Base-by-base conservation (phyloP, 2,113 vertebrate genomes). In the Triplophysa rosa region DNA sequence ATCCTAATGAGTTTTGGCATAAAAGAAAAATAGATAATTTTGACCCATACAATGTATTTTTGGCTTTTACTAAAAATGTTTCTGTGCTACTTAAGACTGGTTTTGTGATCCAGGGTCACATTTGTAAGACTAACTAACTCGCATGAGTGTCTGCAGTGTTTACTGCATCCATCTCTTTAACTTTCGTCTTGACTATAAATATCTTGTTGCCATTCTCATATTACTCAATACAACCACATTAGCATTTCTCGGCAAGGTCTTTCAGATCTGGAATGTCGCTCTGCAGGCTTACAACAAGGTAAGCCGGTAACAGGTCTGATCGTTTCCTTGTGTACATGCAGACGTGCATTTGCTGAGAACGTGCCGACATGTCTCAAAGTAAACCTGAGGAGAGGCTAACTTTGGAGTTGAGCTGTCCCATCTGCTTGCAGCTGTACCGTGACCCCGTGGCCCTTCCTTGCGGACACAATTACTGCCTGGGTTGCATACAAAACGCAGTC, bases 381-480 rank as follows among this genome's bases (percentile, higher is more conserved):
- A 88, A 88, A 56, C 84, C 82, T 2, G 83, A 82, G 33, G 83
- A 84, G 42, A 82, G 82, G 42, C 86, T 93, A 0, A 84, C 65
- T 29, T 24, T 73, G 2, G 91, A 92, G 80, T 86, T 92, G 71
- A 92, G 87, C 82, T 92, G 92, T 54, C 85, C 91, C 0, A 91
- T 93, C 78, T 93, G 92, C 81, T 84, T 92, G 0, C 90, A 92
- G 74, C 83, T 93, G 23, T 93, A 77, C 82, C 73, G 45, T 0
- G 82, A 92, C 19, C 91, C 92, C 0, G 84, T 92, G 65, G 79
- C 84, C 26, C 89, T 93, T 42, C 91, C 91, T 10, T 92, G 92
- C 23, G 90, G 91, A 6, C 92, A 93, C 87, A 93, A 88, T 87
- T 92, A 91, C 86, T 93, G 92, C 7, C 71, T 42, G n/a, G 66